These are phyloP conservation scores for Hydroisotoma schaefferi DNA, from an alignment of 2,888 invertebrate genomes.

Conservation along the genomic window DNA sequence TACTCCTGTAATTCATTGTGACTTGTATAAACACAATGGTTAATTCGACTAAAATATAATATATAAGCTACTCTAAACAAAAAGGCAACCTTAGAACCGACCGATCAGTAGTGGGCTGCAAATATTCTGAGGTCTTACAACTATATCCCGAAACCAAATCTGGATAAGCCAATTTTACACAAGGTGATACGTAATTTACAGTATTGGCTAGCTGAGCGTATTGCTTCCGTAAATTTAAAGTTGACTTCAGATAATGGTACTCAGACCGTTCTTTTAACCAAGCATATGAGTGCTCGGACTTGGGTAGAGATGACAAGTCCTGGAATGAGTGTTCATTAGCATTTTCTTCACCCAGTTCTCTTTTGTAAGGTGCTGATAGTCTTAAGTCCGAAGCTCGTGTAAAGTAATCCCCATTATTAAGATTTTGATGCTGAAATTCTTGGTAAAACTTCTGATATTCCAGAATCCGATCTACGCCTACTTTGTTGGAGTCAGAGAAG, in stretches of 20 bases:
- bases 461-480: too few relatives aligned
- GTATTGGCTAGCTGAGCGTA: slow-evolving; percentile 60
- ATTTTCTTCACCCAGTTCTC: too few relatives aligned
- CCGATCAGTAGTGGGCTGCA: slow-evolving; percentile 26
- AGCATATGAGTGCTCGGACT: slow-evolving; percentile 32
- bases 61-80: slow-evolving; percentile 6
- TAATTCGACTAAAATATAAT: slow-evolving; percentile 21
- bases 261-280: slow-evolving; percentile 30
- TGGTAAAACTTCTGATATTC: too few relatives aligned
- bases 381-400: too few relatives aligned
- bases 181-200: slow-evolving; percentile 63
- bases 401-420: too few relatives aligned
- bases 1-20: slow-evolving; percentile 53
- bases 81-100: slow-evolving; percentile 6
- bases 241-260: slow-evolving; percentile 28
- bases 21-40: background rate
- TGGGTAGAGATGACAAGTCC: too few relatives aligned
- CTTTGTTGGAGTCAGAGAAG: too few relatives aligned
- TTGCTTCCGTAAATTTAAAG: slow-evolving; percentile 48
- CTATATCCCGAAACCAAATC: slow-evolving; percentile 58
- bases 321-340: too few relatives aligned
- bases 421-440: too few relatives aligned
- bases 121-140: slow-evolving; percentile 25
- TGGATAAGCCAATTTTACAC: slow-evolving; percentile 72
- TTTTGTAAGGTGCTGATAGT: too few relatives aligned